Evolutionary conservation across 92 coral and sea anemone genomes (phyloP).

Genomic region (Hydrozoanthus gracilis): DNA sequence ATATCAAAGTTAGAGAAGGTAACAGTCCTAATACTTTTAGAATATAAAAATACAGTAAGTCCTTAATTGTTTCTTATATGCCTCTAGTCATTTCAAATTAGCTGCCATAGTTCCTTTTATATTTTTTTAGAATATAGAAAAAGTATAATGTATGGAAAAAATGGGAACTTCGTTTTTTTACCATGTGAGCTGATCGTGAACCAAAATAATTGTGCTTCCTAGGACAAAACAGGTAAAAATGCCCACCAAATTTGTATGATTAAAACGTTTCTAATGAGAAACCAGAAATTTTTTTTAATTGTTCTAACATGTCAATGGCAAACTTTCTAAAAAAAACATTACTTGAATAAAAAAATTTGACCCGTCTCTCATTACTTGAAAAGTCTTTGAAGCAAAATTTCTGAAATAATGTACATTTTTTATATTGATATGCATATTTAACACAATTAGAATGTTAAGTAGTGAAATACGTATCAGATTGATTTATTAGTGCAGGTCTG

Average conservation of each 20-base stretch:
- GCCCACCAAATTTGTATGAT: not conserved
- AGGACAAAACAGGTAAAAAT: not conserved
- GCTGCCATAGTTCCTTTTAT: not conserved
- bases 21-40: not conserved
- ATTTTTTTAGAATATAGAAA: not conserved
- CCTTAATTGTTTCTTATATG: not conserved
- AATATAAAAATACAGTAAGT: not conserved
- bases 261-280: not conserved
- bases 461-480: not conserved
- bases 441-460: not conserved
- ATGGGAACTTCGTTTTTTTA: not conserved
- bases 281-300: not conserved
- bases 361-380: too few species aligned
- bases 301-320: not conserved
- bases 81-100: not conserved
- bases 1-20: constrained; percentile 1
- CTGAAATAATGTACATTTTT: too few species aligned
- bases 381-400: too few species aligned
- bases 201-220: not conserved
- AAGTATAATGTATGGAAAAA: not conserved
- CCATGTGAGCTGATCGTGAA: constrained; percentile 7
- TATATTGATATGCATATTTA: not conserved
- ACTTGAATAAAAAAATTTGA: too few species aligned
- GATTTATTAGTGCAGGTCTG: constrained; percentile 17
- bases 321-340: too few species aligned